phyloP scores from a whole-genome alignment of 1,140 invertebrate species.

The Drosophila serrata region DNA sequence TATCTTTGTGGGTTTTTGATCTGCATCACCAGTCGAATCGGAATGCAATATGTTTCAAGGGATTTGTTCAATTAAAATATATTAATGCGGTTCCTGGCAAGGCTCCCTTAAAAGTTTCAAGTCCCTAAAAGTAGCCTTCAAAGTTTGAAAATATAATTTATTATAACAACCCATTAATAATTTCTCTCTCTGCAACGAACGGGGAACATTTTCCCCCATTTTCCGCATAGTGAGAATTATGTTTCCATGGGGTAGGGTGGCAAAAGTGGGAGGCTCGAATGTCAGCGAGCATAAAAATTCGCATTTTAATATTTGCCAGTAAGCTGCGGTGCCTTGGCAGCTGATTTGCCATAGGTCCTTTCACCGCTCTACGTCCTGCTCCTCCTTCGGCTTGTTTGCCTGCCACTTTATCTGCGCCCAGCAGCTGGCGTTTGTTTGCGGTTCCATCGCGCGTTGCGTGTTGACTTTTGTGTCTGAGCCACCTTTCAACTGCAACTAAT shows the following conservation, averaged over 20 bases:
- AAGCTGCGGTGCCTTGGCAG: constrained; percentile 72
- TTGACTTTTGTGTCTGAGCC: constrained; percentile 81
- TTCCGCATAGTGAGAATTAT: constrained; percentile 73
- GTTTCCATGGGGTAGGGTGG: constrained; percentile 20
- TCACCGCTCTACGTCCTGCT: constrained; percentile 8
- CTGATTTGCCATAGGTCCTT: constrained; percentile 68
- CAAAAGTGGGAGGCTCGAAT: constrained; percentile 53
- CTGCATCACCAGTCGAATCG: too few relatives aligned
- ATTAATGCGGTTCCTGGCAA: not conserved
- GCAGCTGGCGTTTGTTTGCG: constrained; percentile 82
- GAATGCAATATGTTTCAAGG: not conserved
- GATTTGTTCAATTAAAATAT: not conserved
- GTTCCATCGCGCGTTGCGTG: constrained; percentile 78
- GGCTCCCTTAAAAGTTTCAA: not conserved
- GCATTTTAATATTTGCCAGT: constrained; percentile 84
- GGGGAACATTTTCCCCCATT: constrained; percentile 29
- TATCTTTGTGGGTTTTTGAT: not conserved
- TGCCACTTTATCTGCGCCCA: constrained; percentile 79
- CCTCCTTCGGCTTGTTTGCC: constrained; percentile 62
- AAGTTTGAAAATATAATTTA: not conserved
- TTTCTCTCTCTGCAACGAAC: constrained; percentile 14
- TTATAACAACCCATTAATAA: too few relatives aligned
- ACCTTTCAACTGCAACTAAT: constrained; percentile 83
- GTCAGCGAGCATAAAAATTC: constrained; percentile 82
- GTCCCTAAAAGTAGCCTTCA: not conserved